Evolutionary conservation across 2,113 vertebrate species (phyloP).

Genomic region (Atherinomorus stipes): DNA sequence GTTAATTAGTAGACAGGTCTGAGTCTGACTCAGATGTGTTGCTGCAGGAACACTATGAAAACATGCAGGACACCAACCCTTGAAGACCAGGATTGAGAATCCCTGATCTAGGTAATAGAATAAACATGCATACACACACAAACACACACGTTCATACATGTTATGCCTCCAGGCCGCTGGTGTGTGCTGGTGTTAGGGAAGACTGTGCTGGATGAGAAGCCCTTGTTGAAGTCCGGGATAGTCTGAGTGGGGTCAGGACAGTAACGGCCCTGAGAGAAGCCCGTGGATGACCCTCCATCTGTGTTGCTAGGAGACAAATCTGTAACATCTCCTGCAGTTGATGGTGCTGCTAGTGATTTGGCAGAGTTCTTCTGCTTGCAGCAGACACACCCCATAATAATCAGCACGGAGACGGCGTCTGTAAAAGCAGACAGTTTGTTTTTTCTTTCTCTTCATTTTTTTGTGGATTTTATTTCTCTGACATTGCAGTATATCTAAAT

Average conservation of each 20-base stretch:
- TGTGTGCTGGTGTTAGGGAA: conserved; percentile 67
- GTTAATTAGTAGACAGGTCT: no score
- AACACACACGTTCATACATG: conserved; percentile 69
- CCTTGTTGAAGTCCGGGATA: conserved; percentile 70
- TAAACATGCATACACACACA: conserved; percentile 14
- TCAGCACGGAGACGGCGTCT: conserved; percentile 64
- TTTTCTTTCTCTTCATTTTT: background rate
- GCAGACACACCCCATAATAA: conserved; percentile 91
- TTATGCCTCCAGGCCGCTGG: conserved; percentile 70
- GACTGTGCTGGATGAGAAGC: conserved; percentile 58
- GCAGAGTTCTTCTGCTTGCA: conserved; percentile 87
- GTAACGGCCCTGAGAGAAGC: conserved; percentile 75
- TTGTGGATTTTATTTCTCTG: background rate
- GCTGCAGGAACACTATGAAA: no score
- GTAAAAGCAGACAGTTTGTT: conserved; percentile 26
- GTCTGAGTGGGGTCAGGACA: conserved; percentile 86
- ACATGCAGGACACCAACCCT: no score
- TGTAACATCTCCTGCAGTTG: conserved; percentile 42
- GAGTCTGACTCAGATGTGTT: no score
- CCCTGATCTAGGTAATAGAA: no score
- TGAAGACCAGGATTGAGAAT: no score
- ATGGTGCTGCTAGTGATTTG: conserved; percentile 69
- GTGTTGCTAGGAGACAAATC: conserved; percentile 60
- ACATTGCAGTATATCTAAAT: background rate
- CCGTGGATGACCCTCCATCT: conserved; percentile 44